A percentile compares a stretch with the other conserved stretches of the same genome.
phyloP scores from a whole-genome alignment of 1,140 invertebrate species.

The Conus ventricosus region DNA sequence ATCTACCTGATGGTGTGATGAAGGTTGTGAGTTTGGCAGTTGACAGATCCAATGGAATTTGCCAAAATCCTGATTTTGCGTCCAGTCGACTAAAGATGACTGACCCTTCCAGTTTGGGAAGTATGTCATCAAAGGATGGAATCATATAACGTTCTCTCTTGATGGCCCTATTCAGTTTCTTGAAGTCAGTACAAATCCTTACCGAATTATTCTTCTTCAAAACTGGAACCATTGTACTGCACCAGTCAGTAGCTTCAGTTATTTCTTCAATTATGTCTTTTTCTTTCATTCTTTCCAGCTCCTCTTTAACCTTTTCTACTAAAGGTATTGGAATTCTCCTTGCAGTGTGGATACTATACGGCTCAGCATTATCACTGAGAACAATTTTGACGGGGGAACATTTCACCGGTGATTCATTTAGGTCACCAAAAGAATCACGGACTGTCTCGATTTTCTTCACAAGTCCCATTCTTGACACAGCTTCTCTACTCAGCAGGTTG shows the following conservation, averaged over 20 bases:
- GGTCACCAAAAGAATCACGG: not conserved
- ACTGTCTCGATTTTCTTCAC: not conserved
- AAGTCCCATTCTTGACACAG: not conserved
- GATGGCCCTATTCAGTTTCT: not conserved
- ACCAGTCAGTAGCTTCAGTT: no score
- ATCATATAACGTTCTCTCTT: constrained; percentile 15
- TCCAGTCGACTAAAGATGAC: constrained; percentile 33
- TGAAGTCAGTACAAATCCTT: not conserved
- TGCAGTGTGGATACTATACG: no score
- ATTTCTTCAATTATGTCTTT: no score
- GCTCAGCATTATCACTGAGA: no score
- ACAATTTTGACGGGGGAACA: no score
- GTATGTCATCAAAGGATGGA: not conserved
- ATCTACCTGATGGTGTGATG: constrained; percentile 67
- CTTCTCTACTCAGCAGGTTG: constrained; percentile 18
- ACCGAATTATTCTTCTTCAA: not conserved
- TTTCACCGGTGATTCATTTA: no score
- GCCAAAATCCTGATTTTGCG: constrained; percentile 46
- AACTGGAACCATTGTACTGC: no score
- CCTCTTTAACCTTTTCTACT: no score
- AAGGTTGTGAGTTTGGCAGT: constrained; percentile 61
- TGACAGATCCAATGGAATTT: constrained; percentile 42
- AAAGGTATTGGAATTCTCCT: not conserved
- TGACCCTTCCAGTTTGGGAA: constrained; percentile 27
- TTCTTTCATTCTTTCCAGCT: no score